Conservation (phyloP, 2,797 vertebrate genomes). For the Gambusia yucatana region DNA sequence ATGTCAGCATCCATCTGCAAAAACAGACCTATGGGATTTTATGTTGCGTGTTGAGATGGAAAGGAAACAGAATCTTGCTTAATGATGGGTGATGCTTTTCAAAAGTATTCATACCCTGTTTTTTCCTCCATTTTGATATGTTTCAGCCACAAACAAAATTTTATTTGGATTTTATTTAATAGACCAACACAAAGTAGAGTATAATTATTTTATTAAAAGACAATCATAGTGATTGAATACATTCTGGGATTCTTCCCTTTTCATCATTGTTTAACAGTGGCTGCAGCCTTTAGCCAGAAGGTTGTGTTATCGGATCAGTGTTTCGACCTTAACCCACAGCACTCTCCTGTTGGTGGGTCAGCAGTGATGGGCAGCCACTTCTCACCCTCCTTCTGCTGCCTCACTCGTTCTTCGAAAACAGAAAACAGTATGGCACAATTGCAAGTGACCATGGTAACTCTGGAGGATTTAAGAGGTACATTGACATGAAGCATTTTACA, state of each 20-base stretch:
- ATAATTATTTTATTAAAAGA: background rate
- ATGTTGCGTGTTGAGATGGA: slow-evolving; percentile 21
- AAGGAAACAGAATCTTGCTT: slow-evolving; percentile 25
- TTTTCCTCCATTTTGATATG: background rate
- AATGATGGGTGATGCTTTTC: slow-evolving; percentile 1
- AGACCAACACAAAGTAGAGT: background rate
- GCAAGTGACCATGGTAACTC: background rate
- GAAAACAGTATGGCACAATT: background rate
- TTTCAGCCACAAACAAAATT: background rate
- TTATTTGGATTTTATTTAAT: background rate
- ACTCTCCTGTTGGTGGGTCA: background rate
- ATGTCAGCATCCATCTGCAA: slow-evolving; percentile 29
- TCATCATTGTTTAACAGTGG: background rate
- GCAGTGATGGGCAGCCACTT: background rate
- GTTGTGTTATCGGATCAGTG: background rate
- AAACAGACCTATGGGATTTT: slow-evolving; percentile 21
- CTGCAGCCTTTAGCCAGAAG: background rate
- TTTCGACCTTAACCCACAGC: background rate
- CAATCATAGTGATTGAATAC: background rate
- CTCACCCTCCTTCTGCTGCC: background rate
- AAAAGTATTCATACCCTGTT: background rate
- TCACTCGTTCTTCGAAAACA: background rate
- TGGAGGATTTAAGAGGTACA: background rate
- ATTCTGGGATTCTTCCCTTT: background rate
- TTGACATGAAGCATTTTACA: background rate